Conservation (phyloP, 1,140 invertebrate species). For the Dryas iulia region DNA sequence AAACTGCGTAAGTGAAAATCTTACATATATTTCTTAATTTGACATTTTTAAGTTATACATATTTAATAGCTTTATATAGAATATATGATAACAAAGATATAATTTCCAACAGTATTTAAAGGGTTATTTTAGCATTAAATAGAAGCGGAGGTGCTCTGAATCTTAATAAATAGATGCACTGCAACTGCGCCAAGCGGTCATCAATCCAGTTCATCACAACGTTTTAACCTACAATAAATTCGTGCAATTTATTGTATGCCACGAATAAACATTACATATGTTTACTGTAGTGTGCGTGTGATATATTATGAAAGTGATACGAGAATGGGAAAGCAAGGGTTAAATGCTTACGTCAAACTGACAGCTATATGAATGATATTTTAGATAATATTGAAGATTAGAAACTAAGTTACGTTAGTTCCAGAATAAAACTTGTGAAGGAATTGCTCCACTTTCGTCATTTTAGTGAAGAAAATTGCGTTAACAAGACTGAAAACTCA, state of each 20-base stretch:
- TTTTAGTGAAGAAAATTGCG: too few relatives aligned
- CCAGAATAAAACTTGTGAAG: not conserved
- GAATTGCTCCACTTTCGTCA: not conserved
- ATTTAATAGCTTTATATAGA: too few relatives aligned
- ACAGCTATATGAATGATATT: not conserved
- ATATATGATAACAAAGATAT: not conserved
- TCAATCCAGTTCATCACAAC: conserved; percentile 4
- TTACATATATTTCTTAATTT: too few relatives aligned
- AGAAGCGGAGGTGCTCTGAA: not conserved
- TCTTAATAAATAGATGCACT: conserved; percentile 3
- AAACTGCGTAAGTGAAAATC: too few relatives aligned
- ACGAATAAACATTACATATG: conserved; percentile 2
- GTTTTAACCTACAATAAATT: conserved; percentile 3
- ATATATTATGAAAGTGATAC: not conserved
- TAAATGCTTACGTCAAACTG: not conserved
- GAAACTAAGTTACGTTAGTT: not conserved
- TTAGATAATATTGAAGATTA: not conserved
- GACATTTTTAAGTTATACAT: too few relatives aligned
- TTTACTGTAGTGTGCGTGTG: not conserved
- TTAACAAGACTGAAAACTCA: too few relatives aligned
- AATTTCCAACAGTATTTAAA: not conserved
- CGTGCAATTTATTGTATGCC: conserved; percentile 1
- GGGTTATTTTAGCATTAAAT: not conserved
- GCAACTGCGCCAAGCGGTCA: conserved; percentile 1
- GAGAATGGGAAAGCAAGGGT: not conserved